Base-by-base conservation (phyloP, 2,797 vertebrate genomes). In the Intellagama lesueurii region DNA sequence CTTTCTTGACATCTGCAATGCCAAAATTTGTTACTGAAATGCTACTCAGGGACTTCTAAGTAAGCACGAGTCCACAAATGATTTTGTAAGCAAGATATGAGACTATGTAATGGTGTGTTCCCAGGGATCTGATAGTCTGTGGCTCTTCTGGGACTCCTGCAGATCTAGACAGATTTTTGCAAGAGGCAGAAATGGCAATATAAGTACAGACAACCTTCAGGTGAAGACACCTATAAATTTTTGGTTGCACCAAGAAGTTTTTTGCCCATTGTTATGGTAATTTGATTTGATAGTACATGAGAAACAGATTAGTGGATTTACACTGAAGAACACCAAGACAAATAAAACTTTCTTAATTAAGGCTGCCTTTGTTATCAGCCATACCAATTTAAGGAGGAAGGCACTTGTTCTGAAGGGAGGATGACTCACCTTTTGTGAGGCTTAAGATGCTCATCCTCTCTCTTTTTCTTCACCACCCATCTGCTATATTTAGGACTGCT, bases 401-500 rank as follows among this genome's bases (percentile, higher is more conserved):
- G 24, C 87, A 35, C 52, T 87, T 91, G 77, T 88, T 93, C 92
- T 91, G 86, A 93, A 92, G 52, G 19, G 60, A 93, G 93, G 78
- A 68, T 91, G 91, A 94, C 93, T 95, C 92, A 95, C 85, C 86
- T 92, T 81, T 75, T 83, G 52, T n/a, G 88, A 91, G 88, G 72
- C 88, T 88, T 88, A 56, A 49, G 82, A 81, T 83, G 68, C 85
- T 66, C 47, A 7, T 83, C 93, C 73, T 79, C 35, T 92, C 70
- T 44, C 79, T 24, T 82, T 35, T 81, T 82, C 70, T 68, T 82
- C 79, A 82, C 85, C 89, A 87, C 84, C 85, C 83, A 78, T 82
- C 44, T 80, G 60, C 86, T 95, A 93, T 92, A 92, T 93, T 94
- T 94, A 95, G 87, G 60, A 87, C 90, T 91, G 72, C 82, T 91